Conservation (phyloP, 2,888 invertebrate species). For the Pterobdella sp. region DNA sequence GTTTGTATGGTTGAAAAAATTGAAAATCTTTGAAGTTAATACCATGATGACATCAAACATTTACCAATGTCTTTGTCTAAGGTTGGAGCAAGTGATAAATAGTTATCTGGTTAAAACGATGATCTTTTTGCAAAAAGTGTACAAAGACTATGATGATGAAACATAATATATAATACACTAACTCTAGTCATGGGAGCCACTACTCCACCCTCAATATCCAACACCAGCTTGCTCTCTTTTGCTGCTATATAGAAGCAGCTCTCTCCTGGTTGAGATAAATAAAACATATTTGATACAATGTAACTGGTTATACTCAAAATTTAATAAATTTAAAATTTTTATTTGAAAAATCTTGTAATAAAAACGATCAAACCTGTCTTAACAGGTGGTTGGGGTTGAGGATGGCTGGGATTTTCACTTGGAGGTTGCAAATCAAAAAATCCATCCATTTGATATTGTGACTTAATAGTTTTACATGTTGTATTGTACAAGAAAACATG, state of each 20-base stretch:
- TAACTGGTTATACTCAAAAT: neutral
- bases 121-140: too few relatives aligned
- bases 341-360: neutral
- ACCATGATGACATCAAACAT: too few relatives aligned
- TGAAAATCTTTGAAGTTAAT: too few relatives aligned
- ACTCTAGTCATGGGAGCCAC: neutral
- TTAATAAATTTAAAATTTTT: neutral
- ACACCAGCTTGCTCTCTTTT: neutral
- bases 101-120: too few relatives aligned
- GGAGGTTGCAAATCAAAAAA: constrained; percentile 8
- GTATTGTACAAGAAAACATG: too few relatives aligned
- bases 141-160: too few relatives aligned
- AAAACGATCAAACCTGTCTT: neutral
- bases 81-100: too few relatives aligned
- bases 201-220: neutral
- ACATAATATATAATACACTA: too few relatives aligned
- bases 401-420: neutral
- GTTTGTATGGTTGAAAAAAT: neutral
- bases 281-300: neutral
- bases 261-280: neutral
- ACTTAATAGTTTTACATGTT: neutral
- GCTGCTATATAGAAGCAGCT: constrained; percentile 8
- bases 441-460: neutral
- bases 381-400: neutral
- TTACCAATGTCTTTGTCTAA: too few relatives aligned